These are phyloP conservation scores for Acholoe squamosa DNA, from an alignment of 2,888 invertebrate genomes.

Conservation along the genomic window DNA sequence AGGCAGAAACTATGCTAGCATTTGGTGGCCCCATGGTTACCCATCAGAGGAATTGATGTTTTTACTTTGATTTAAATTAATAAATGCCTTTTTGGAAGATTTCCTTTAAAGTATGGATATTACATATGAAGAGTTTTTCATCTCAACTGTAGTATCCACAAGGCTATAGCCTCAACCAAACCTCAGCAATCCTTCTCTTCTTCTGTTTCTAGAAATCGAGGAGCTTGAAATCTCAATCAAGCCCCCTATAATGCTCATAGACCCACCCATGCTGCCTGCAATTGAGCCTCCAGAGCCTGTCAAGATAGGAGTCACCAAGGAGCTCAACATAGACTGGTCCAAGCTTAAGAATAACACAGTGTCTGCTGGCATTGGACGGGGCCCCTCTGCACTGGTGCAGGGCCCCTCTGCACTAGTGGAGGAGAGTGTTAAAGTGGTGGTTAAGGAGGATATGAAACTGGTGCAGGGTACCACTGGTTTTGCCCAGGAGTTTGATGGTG, in stretches of 20 bases:
- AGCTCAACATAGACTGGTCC: neutral
- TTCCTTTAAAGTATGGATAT: too few species aligned
- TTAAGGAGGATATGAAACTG: neutral
- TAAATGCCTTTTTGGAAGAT: too few species aligned
- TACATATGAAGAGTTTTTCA: too few species aligned
- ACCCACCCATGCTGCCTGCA: neutral
- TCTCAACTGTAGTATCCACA: too few species aligned
- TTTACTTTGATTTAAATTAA: too few species aligned
- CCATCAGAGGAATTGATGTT: too few species aligned
- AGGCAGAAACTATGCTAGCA: too few species aligned
- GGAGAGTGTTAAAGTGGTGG: neutral
- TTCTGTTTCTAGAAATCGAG: neutral
- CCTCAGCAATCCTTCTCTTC: too few species aligned
- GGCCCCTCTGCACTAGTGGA: neutral
- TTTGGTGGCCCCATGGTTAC: too few species aligned
- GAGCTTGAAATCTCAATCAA: neutral
- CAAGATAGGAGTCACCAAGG: neutral
- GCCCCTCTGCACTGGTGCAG: neutral
- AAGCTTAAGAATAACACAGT: neutral
- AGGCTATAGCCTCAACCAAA: too few species aligned
- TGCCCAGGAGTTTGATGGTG: constrained; percentile 27
- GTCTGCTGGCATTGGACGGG: too few species aligned
- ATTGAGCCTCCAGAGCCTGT: constrained; percentile 9
- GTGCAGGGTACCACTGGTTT: constrained; percentile 12
- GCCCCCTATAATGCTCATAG: neutral